These are phyloP conservation scores for Nomada lathburiana DNA, from an alignment of 2,888 invertebrate genomes.

Conservation along the genomic window DNA sequence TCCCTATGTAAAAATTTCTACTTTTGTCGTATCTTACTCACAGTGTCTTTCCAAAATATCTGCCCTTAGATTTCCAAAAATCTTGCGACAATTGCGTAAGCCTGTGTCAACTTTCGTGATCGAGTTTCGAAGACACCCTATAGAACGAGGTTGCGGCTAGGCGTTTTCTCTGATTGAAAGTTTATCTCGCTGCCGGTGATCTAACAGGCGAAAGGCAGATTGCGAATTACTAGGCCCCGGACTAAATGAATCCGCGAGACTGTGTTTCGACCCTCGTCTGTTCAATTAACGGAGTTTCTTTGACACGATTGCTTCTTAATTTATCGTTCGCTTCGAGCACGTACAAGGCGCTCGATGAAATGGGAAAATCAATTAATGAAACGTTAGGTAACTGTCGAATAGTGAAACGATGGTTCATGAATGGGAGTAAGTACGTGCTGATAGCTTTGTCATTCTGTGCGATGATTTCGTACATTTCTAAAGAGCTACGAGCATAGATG, in stretches of 20 bases:
- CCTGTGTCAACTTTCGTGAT: conserved; percentile 2
- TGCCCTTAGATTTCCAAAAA: too few species aligned
- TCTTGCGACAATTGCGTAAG: too few species aligned
- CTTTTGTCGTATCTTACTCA: too few species aligned
- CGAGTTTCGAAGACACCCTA: conserved; percentile 37
- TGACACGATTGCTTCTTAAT: conserved; percentile 28
- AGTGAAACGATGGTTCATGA: neutral
- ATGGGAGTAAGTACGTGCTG: neutral
- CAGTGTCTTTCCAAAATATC: too few species aligned
- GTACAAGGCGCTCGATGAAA: neutral
- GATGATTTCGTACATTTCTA: too few species aligned
- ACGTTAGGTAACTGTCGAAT: neutral
- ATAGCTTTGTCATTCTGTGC: neutral
- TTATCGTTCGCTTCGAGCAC: conserved; percentile 11
- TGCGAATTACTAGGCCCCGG: conserved; percentile 51
- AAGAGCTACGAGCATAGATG: too few species aligned
- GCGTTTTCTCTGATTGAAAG: conserved; percentile 61
- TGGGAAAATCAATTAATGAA: neutral
- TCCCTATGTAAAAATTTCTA: too few species aligned
- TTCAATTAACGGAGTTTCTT: conserved; percentile 38
- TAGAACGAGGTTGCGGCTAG: conserved; percentile 51
- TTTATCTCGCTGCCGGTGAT: conserved; percentile 48
- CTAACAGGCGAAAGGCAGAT: conserved; percentile 58
- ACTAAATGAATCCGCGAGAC: conserved; percentile 48
- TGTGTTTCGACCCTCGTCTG: conserved; percentile 48